phyloP scores from a whole-genome alignment of 2,113 vertebrate species.

The Melospiza georgiana region DNA sequence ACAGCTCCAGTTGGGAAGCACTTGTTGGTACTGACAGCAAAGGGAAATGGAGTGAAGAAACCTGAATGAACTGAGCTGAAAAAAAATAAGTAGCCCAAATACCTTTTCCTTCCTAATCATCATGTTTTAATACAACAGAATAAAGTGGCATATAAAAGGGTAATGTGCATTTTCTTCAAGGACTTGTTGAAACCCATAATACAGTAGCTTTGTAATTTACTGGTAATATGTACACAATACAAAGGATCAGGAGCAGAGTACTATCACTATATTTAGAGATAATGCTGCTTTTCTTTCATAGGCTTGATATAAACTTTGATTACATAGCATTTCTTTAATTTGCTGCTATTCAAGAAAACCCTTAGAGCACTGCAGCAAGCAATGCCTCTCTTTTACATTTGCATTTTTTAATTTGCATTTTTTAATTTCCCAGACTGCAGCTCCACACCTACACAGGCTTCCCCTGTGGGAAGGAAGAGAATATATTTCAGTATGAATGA shows the following conservation, averaged over 20 bases:
- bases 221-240: conserved; percentile 41
- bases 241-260: conserved; percentile 30
- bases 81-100: conserved; percentile 10
- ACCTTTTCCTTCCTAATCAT: conserved; percentile 61
- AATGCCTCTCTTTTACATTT: conserved; percentile 74
- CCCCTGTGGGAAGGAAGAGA: conserved; percentile 67
- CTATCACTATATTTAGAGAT: conserved; percentile 71
- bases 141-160: conserved; percentile 30
- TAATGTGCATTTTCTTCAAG: conserved; percentile 35
- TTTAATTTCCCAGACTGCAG: conserved; percentile 79
- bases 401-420: conserved; percentile 81
- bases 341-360: conserved; percentile 79
- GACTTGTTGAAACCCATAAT: conserved; percentile 32
- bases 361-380: conserved; percentile 69
- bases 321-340: conserved; percentile 81
- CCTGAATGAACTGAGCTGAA: conserved; percentile 9
- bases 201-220: conserved; percentile 26
- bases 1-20: background rate
- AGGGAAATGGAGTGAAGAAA: background rate
- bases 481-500: conserved; percentile 74
- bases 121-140: conserved; percentile 69
- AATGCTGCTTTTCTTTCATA: conserved; percentile 74
- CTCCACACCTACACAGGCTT: conserved; percentile 73
- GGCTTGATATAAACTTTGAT: conserved; percentile 81
- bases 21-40: background rate